Conservation (phyloP, 2,888 invertebrate species). For the Chaitophorus viminalis region DNA sequence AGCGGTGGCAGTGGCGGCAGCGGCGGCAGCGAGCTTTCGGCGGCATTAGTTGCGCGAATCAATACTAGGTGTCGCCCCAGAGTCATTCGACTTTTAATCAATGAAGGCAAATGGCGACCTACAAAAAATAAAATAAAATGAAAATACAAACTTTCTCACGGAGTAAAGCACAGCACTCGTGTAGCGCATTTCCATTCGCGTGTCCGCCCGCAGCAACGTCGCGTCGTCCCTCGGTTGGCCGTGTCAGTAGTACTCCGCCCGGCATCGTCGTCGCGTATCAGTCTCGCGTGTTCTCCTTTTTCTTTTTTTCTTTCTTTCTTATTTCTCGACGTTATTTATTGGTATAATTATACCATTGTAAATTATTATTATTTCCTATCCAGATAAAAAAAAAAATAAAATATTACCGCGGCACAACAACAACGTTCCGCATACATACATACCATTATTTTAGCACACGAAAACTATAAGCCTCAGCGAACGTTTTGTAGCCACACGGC, state of each 20-base stretch:
- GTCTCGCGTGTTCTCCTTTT: neutral
- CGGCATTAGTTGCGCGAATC: conserved; percentile 54
- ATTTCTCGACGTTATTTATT: neutral
- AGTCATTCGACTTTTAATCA: conserved; percentile 56
- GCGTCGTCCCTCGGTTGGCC: neutral
- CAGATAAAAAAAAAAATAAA: neutral
- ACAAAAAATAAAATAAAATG: conserved; percentile 29
- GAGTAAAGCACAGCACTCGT: conserved; percentile 17
- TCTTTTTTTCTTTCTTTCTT: too few relatives aligned
- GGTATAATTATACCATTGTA: neutral
- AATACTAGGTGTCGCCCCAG: conserved; percentile 58
- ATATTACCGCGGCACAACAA: too few relatives aligned
- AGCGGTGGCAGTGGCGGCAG: neutral
- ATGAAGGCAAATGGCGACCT: conserved; percentile 59
- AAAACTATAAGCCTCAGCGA: too few relatives aligned
- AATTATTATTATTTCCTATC: neutral
- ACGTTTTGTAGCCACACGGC: too few relatives aligned
- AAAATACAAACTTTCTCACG: conserved; percentile 25
- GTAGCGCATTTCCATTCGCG: conserved; percentile 3
- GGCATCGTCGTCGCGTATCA: neutral
- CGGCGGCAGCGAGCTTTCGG: conserved; percentile 22
- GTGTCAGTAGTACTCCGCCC: neutral
- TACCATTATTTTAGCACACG: too few relatives aligned
- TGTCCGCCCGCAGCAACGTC: neutral
- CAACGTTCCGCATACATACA: too few relatives aligned